Percentiles rank a stretch among this genome's conserved stretches.
Evolutionary conservation across 2,113 vertebrate species (phyloP).

Genomic region (Tichodroma muraria): DNA sequence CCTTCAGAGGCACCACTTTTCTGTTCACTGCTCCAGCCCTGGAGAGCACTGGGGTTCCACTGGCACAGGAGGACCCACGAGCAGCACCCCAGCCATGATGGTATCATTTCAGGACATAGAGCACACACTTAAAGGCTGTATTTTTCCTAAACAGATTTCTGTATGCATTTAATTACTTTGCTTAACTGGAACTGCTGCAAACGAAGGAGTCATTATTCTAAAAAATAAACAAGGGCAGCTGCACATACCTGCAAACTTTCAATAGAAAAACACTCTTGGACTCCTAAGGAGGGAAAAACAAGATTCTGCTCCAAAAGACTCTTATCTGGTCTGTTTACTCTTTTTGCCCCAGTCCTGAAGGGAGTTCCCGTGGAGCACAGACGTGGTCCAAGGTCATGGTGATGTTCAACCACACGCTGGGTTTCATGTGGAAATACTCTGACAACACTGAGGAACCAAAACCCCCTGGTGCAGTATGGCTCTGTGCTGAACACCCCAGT

Average conservation of each 20-base stretch:
- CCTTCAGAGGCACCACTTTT: not conserved
- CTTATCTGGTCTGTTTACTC: not conserved
- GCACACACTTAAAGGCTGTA: not conserved
- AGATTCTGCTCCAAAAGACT: not conserved
- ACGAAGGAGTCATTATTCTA: not conserved
- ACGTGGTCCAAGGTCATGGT: fast-evolving
- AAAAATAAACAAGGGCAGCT: not conserved
- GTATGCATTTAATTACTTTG: not conserved
- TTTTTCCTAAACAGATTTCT: not conserved
- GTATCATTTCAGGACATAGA: not conserved
- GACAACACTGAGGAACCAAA: not conserved
- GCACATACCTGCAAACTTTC: not conserved
- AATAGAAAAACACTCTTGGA: not conserved
- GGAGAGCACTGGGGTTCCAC: not conserved
- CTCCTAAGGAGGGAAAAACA: not conserved
- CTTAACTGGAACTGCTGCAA: not conserved
- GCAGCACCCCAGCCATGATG: not conserved
- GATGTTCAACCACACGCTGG: fast-evolving
- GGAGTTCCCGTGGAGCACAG: not conserved
- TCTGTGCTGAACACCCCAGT: not conserved
- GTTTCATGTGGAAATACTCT: not conserved
- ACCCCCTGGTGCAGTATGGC: fast-evolving
- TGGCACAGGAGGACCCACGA: not conserved
- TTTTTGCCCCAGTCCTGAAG: not conserved
- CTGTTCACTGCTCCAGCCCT: not conserved